Base-by-base conservation (phyloP, 2,797 vertebrate species). In the Sebastes jordani region DNA sequence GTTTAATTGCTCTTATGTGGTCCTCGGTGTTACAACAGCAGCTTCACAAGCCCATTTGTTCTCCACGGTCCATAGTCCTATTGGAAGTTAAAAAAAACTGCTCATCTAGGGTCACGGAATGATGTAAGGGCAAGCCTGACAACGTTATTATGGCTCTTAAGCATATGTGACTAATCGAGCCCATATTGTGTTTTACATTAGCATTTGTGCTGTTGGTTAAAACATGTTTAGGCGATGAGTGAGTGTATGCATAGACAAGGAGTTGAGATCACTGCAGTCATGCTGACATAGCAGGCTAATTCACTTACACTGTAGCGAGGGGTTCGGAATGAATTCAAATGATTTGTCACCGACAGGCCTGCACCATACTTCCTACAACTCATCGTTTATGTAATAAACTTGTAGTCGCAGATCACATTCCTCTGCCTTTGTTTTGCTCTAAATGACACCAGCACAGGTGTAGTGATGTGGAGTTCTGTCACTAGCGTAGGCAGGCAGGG, bases 1-100 rank as follows among this genome's bases (percentile, higher is more conserved):
- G 94, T 93, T 95, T 96, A 95, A 96, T 95, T 94, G 94, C 93
- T 94, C 92, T 92, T 90, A 93, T 92, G 92, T 85, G 90, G 85
- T 85, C 88, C 75, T 66, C 86, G 58, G 84, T 77, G 86, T 84
- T 91, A 85, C 74, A 85, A 92, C 78, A 77, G 85, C 76, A 83
- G 84, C 70, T 88, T 75, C 70, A 56, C 42, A 1, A 80, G 90
- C 82, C 90, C 92, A 90, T 92, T 91, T 93, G 78, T 88, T 88
- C 78, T 62, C 64, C 60, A 4, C 76, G 80, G 75, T 71, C 58
- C 42, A 22, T 29, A 59, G 65, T 70, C 36, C 76, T 49, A 64
- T 52, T 67, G 67, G 65, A 84, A 61, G 42, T 63, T 68, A 85
- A 88, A 83, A 68, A 81, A 65, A 38, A 32, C 29, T 52, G 73